Evolutionary conservation across 2,797 vertebrate species (phyloP).

Genomic region (Gambusia yucatana): DNA sequence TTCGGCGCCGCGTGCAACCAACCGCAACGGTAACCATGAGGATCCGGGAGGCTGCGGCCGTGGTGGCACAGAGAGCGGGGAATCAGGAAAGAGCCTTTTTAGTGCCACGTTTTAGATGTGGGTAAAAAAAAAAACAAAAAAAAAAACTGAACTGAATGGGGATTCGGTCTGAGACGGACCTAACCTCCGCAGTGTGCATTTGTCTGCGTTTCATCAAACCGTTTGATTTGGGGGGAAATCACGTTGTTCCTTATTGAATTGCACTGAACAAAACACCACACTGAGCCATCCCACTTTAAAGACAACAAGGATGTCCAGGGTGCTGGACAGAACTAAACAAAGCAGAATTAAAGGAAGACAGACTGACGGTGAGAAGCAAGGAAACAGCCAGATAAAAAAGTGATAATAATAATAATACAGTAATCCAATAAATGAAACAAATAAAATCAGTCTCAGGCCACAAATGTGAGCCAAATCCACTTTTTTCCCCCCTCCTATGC

Average conservation of each 20-base stretch:
- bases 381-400: not conserved
- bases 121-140: no score
- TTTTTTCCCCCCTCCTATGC: not conserved
- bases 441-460: not conserved
- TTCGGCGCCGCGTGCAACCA: slow-evolving; percentile 26
- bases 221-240: not conserved
- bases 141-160: not conserved
- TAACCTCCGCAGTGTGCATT: not conserved
- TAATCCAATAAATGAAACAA: not conserved
- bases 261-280: not conserved
- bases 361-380: not conserved
- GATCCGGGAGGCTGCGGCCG: slow-evolving; percentile 15
- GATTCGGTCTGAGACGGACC: not conserved
- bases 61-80: slow-evolving; percentile 6
- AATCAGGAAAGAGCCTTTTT: not conserved
- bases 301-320: no score
- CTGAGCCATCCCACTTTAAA: no score
- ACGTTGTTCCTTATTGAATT: not conserved
- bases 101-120: not conserved
- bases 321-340: not conserved
- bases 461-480: not conserved
- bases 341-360: not conserved
- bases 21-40: slow-evolving; percentile 23
- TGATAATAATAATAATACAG: not conserved
- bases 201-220: not conserved